These are phyloP conservation scores for Stenodema calcarata DNA, from an alignment of 2,888 invertebrate species.

Conservation along the genomic window DNA sequence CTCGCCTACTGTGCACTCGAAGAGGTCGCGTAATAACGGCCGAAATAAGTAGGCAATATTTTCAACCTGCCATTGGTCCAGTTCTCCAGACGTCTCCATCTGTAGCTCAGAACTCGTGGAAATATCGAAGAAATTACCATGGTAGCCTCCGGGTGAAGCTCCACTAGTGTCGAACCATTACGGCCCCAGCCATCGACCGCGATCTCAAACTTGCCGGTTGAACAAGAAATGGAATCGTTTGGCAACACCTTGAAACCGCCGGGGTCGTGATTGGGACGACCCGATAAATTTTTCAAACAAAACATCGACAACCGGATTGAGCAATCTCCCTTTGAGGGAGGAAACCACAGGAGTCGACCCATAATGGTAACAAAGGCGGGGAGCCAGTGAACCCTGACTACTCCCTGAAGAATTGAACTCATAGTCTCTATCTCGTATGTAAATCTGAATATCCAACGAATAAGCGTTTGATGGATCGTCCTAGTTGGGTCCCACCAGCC, in stretches of 20 bases:
- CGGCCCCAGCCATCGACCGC: neutral
- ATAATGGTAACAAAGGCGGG: slow-evolving; percentile 8
- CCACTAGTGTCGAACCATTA: neutral
- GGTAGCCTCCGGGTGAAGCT: neutral
- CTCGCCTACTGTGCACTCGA: no score
- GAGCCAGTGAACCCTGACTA: slow-evolving; percentile 4
- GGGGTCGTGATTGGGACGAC: slow-evolving; percentile 19
- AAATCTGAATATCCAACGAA: no score
- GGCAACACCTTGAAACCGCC: neutral
- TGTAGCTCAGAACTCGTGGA: neutral
- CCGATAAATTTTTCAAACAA: slow-evolving; percentile 13
- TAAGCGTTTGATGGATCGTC: no score
- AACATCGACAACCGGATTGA: slow-evolving; percentile 3
- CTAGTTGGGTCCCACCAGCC: no score
- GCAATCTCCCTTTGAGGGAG: neutral
- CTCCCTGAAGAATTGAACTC: neutral
- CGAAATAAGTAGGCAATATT: no score
- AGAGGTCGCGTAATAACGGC: no score
- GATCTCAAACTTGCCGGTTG: neutral
- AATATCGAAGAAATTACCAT: neutral
- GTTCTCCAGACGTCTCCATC: no score
- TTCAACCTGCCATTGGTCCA: no score
- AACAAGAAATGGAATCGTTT: neutral
- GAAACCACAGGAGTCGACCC: neutral
- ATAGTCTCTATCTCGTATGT: no score